Evolutionary conservation across 37 sponge, comb jelly and placozoan species (phyloP), one percentile per base, ranked within the genome.

Genomic region (Geodia barretti): DNA sequence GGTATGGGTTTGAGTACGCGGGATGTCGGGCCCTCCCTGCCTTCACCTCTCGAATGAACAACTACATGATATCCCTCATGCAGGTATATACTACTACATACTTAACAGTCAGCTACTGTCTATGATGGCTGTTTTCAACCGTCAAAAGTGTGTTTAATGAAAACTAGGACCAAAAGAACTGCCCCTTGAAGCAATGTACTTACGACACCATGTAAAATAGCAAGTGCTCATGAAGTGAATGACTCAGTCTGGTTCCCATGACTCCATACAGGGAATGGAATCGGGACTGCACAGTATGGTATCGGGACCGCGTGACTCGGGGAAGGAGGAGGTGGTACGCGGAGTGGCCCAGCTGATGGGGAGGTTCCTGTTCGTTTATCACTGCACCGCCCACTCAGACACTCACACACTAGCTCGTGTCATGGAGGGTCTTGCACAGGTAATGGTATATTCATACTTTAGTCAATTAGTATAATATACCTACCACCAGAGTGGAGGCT

Each of bases 321-420:
- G 90, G 3, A 90, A 90, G 54, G 72, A 47, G 29, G 71, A 75
- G 31, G 38, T 83, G 31, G 8, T 73, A 11, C 59, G 76, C 74
- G 94, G 90, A 8, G 39, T 93, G 20, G 87, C 79, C n/a, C 63
- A 65, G 38, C 75, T 93, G 39, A 73, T 76, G 69, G 94, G 94
- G 21, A 35, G 83, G 65, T 67, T 72, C 76, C 79, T 86, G 69
- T 24, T 62, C 30, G 33, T 77, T 17, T 33, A 82, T 11, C 83
- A 83, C 33, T 93, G 90, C 64, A 70, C 41, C 35, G 37, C 79
- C n/a, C 87, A 86, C 29, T 86, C 79, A 26, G 36, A 35, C 34
- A 25, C 54, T 30, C 29, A 73, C 25, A 43, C 83, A 37, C 66
- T 93, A 19, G 65, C 72, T 25, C 75, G 70, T 41, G 54, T 66